phyloP scores from a whole-genome alignment of 2,888 invertebrate species.

The Gasteruption jaculator region DNA sequence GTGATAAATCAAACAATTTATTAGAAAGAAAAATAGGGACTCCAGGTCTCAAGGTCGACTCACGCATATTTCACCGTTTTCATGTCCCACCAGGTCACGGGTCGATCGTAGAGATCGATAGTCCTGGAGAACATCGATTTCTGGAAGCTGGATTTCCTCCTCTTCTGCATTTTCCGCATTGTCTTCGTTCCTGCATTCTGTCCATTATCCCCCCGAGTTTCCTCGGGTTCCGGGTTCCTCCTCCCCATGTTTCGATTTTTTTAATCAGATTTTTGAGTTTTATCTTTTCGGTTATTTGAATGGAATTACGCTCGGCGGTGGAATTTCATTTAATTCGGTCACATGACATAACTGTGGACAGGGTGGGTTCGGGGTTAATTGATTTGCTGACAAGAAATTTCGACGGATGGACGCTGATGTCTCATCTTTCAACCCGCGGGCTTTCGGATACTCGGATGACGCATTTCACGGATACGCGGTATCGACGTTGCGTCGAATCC shows the following conservation, averaged over 20 bases:
- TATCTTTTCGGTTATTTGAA: no score
- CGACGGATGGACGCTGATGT: no score
- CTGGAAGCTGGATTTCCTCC: conserved; percentile 6
- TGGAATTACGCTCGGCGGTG: no score
- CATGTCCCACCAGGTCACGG: conserved; percentile 28
- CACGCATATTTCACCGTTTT: conserved; percentile 30
- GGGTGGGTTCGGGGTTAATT: no score
- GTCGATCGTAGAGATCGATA: conserved; percentile 25
- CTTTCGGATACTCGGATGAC: no score
- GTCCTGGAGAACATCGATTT: conserved; percentile 22
- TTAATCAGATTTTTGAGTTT: no score
- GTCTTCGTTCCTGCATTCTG: conserved; percentile 5
- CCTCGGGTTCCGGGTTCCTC: conserved; percentile 1
- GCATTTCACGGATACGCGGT: no score
- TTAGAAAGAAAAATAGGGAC: not conserved
- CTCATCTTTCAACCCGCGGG: no score
- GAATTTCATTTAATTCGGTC: no score
- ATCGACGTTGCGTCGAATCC: no score
- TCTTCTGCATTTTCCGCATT: conserved; percentile 13
- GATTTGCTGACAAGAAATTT: no score
- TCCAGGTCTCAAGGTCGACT: conserved; percentile 15
- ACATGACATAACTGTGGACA: no score
- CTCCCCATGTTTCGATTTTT: not conserved
- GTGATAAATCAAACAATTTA: not conserved
- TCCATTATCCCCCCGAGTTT: not conserved